Evolutionary conservation across 2,113 vertebrate species (phyloP).

Genomic region (Neodontobutis hainanensis): DNA sequence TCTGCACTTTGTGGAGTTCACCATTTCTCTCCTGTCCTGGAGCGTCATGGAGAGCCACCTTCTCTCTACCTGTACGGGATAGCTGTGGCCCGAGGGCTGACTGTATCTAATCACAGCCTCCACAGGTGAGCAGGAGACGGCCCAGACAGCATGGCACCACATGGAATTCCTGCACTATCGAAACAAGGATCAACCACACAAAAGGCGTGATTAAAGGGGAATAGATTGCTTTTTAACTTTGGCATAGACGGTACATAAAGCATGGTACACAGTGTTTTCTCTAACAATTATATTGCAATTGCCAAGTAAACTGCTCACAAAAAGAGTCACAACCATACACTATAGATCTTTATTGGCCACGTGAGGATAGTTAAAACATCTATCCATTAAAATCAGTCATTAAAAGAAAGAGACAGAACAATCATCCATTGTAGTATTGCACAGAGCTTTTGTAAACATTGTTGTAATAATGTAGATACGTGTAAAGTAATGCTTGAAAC

Average conservation of each 20-base stretch:
- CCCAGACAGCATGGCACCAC: conserved; percentile 68
- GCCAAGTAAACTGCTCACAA: too few species aligned
- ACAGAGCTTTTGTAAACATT: too few species aligned
- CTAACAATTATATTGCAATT: not conserved
- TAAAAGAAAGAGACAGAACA: too few species aligned
- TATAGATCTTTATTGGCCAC: too few species aligned
- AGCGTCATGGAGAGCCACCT: conserved; percentile 36
- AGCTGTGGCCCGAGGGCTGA: conserved; percentile 59
- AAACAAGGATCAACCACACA: conserved; percentile 53
- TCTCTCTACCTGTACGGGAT: conserved; percentile 60
- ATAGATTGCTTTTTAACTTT: conserved; percentile 8
- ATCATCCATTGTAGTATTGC: too few species aligned
- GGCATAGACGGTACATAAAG: conserved; percentile 10
- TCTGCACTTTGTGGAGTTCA: conserved; percentile 60
- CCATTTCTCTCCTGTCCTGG: conserved; percentile 28
- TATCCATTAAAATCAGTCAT: too few species aligned
- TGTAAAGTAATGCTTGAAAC: too few species aligned
- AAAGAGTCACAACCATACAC: too few species aligned
- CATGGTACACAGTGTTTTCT: conserved; percentile 7
- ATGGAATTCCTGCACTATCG: conserved; percentile 62
- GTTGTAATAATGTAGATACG: too few species aligned
- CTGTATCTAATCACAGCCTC: conserved; percentile 73
- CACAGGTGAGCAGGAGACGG: conserved; percentile 64
- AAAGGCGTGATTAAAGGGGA: conserved; percentile 27
- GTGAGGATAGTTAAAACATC: too few species aligned